phyloP scores from a whole-genome alignment of 2,113 vertebrate species.

The Paramisgurnus dabryanus region DNA sequence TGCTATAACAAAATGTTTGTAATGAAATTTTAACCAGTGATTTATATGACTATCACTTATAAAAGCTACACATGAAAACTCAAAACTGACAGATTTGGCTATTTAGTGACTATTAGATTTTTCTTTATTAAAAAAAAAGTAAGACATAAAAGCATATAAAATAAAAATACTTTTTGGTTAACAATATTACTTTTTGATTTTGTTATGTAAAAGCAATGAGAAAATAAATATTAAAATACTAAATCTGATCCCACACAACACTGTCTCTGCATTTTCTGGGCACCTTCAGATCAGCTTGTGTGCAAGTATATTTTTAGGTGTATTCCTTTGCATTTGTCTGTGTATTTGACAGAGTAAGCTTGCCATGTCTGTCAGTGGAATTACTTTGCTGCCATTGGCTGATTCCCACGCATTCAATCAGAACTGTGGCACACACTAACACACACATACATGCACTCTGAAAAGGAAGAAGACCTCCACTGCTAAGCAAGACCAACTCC shows the following conservation, averaged over 20 bases:
- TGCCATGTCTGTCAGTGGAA: conserved; percentile 44
- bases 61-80: no score
- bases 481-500: conserved; percentile 30
- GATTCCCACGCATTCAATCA: conserved; percentile 54
- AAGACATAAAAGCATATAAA: no score
- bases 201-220: neutral
- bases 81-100: no score
- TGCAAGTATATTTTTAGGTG: neutral
- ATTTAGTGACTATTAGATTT: no score
- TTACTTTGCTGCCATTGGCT: conserved; percentile 61
- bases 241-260: conserved; percentile 5
- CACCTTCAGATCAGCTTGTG: neutral
- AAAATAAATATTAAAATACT: conserved; percentile 14
- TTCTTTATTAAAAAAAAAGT: no score
- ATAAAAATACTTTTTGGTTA: no score
- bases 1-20: no score
- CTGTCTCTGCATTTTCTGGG: neutral
- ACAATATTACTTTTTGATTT: no score
- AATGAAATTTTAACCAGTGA: no score
- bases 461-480: conserved; percentile 35
- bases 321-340: conserved; percentile 9
- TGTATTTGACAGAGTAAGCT: conserved; percentile 13
- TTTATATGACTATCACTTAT: no score
- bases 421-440: conserved; percentile 43
- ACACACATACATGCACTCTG: conserved; percentile 48